These are phyloP conservation scores for Caenorhabditis imperialis DNA, from an alignment of 2,888 invertebrate genomes.

Conservation along the genomic window DNA sequence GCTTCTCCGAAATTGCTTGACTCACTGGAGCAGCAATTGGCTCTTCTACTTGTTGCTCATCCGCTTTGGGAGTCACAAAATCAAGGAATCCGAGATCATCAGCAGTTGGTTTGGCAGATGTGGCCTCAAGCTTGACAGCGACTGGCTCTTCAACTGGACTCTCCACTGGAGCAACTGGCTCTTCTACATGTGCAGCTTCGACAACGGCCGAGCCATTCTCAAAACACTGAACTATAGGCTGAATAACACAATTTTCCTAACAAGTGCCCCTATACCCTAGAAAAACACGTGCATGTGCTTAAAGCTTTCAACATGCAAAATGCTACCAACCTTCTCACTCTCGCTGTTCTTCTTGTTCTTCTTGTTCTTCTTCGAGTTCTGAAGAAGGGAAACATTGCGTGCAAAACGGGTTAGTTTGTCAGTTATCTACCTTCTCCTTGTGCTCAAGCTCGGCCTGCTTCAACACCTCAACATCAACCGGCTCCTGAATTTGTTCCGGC, in stretches of 20 bases:
- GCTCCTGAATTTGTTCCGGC: conserved; percentile 13
- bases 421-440: conserved; percentile 31
- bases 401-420: conserved; percentile 12
- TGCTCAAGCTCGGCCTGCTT: conserved; percentile 20
- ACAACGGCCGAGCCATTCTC: conserved; percentile 22
- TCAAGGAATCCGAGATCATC: conserved; percentile 35
- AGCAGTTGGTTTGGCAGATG: conserved; percentile 24
- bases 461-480: conserved; percentile 15
- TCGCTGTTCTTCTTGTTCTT: conserved; percentile 58
- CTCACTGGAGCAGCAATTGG: conserved; percentile 5
- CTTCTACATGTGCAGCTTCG: conserved; percentile 12
- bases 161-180: background rate
- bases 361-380: conserved; percentile 55
- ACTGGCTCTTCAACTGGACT: background rate
- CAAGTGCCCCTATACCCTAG: conserved; percentile 20
- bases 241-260: background rate
- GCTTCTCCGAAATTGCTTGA: conserved; percentile 10
- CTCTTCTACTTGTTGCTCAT: background rate
- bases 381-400: conserved; percentile 19
- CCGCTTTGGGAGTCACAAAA: conserved; percentile 37
- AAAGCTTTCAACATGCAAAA: conserved; percentile 5
- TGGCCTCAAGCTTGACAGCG: background rate
- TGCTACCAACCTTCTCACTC: conserved; percentile 38
- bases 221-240: conserved; percentile 19
- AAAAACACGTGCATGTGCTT: conserved; percentile 17